phyloP scores from a whole-genome alignment of 2,797 vertebrate genomes.

The Hybognathus amarus region DNA sequence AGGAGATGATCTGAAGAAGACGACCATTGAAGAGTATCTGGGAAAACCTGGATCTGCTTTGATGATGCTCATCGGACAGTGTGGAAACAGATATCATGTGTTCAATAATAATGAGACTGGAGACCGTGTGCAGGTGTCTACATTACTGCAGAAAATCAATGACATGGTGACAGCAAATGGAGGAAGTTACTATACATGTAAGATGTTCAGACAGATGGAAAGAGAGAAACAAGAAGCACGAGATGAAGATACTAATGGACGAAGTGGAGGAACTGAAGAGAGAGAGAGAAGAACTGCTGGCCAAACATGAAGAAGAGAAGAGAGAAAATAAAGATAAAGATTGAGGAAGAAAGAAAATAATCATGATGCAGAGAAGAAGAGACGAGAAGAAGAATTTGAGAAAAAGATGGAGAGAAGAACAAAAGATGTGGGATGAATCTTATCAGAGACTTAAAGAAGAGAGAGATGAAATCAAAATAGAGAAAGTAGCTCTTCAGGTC shows the following conservation, averaged over 20 bases:
- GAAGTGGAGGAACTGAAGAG: accelerated
- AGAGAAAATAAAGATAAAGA: not conserved
- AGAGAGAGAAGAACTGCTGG: not conserved
- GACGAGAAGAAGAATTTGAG: not conserved
- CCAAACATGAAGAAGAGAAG: not conserved
- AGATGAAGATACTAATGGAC: accelerated
- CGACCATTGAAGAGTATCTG: not conserved
- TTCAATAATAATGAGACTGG: not conserved
- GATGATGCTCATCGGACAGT: not conserved
- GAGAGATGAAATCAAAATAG: conserved; percentile 47
- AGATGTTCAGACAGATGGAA: not conserved
- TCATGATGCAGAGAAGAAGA: too few species aligned
- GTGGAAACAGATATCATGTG: conserved; percentile 21
- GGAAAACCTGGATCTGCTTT: not conserved
- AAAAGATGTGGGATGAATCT: not conserved
- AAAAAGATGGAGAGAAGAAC: not conserved
- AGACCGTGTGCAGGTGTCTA: not conserved
- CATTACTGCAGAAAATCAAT: conserved; percentile 19
- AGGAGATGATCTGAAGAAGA: not conserved
- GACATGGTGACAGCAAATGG: not conserved
- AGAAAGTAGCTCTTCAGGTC: not conserved
- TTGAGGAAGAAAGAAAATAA: not conserved
- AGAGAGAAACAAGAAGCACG: not conserved
- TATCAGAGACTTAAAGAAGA: conserved; percentile 55
- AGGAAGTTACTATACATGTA: not conserved